phyloP scores from a whole-genome alignment of 2,888 invertebrate genomes.

The Epirrhoe tristata region DNA sequence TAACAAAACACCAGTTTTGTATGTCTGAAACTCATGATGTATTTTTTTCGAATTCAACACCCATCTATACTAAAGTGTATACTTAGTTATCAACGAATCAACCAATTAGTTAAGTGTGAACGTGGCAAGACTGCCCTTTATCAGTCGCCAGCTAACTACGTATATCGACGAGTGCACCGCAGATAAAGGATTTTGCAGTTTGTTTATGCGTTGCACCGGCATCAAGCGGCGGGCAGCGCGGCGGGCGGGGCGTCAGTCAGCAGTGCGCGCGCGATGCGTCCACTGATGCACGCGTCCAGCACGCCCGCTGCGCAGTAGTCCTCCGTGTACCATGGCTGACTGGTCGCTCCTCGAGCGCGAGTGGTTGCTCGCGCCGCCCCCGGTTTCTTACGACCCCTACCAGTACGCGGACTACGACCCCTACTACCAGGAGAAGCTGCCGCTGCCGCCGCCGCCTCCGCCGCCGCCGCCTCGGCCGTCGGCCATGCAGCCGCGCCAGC shows the following conservation, averaged over 20 bases:
- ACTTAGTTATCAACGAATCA: constrained; percentile 14
- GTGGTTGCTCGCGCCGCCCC: constrained; percentile 51
- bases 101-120: constrained; percentile 50
- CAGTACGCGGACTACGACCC: constrained; percentile 51
- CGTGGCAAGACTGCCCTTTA: constrained; percentile 57
- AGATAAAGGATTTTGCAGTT: constrained; percentile 78
- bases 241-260: constrained; percentile 60
- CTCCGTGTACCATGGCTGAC: constrained; percentile 59
- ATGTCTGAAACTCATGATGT: background rate
- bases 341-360: constrained; percentile 60
- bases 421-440: constrained; percentile 46
- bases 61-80: background rate
- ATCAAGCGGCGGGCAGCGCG: constrained; percentile 37
- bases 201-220: constrained; percentile 72
- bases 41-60: background rate
- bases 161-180: constrained; percentile 54
- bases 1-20: background rate
- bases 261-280: constrained; percentile 72
- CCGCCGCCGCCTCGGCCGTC: constrained; percentile 39
- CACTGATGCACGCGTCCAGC: constrained; percentile 67
- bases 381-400: constrained; percentile 51
- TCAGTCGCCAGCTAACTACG: constrained; percentile 63
- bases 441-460: constrained; percentile 30
- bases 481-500: constrained; percentile 38
- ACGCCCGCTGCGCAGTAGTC: constrained; percentile 55